These are phyloP conservation scores for Empidonax traillii DNA, from an alignment of 2,113 vertebrate species.

Conservation along the genomic window DNA sequence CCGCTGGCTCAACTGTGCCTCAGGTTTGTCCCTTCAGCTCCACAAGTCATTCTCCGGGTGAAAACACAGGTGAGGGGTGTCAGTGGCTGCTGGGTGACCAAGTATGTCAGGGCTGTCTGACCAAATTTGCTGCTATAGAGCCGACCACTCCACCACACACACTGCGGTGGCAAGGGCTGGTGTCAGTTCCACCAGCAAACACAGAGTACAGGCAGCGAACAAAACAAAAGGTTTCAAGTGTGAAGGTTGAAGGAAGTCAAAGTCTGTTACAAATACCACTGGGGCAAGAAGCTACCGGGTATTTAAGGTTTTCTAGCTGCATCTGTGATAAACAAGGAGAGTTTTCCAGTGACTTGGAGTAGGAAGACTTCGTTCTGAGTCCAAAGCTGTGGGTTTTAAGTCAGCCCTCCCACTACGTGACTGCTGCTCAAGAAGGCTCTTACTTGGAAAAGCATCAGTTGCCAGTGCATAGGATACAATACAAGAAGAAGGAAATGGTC, in stretches of 20 bases:
- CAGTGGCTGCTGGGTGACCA: too few species aligned
- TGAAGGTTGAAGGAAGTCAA: not conserved
- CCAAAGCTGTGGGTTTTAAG: not conserved
- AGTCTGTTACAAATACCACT: not conserved
- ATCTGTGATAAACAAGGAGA: not conserved
- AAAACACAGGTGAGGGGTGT: too few species aligned
- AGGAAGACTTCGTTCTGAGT: not conserved
- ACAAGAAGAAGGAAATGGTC: not conserved
- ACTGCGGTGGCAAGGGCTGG: not conserved
- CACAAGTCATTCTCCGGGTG: too few species aligned
- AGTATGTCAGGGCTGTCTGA: too few species aligned
- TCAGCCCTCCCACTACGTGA: not conserved
- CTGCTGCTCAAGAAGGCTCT: not conserved
- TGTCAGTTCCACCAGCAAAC: not conserved
- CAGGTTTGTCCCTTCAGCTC: too few species aligned
- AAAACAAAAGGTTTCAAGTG: not conserved
- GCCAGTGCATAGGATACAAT: not conserved
- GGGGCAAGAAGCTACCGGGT: not conserved
- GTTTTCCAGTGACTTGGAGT: not conserved
- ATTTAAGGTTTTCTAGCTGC: not conserved
- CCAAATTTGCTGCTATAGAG: not conserved
- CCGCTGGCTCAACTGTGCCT: too few species aligned
- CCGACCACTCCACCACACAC: not conserved
- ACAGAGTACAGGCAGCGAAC: not conserved
- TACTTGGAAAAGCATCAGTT: not conserved